A percentile compares a stretch with the other conserved stretches of the same genome.
phyloP scores from a whole-genome alignment of 2,888 invertebrate species.

The Lamellibrachia columna region DNA sequence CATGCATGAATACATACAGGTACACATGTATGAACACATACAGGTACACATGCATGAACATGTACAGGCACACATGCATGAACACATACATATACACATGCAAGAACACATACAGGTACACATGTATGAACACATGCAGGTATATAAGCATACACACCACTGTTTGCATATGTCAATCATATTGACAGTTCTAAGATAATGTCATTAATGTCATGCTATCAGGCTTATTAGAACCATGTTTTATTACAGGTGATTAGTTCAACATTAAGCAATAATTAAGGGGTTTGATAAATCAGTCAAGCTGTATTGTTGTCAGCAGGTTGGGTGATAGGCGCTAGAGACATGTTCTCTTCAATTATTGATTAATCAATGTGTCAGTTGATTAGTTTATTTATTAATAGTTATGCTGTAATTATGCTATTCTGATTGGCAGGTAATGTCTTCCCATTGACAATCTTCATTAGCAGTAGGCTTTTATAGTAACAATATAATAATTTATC shows the following conservation, averaged over 20 bases:
- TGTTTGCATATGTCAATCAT: too few relatives aligned
- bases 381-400: background rate
- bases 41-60: too few relatives aligned
- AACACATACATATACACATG: too few relatives aligned
- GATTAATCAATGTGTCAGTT: background rate
- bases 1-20: too few relatives aligned
- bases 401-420: background rate
- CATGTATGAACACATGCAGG: too few relatives aligned
- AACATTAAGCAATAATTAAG: background rate
- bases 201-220: too few relatives aligned
- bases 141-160: too few relatives aligned
- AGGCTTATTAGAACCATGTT: background rate
- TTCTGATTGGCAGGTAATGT: background rate
- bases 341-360: background rate
- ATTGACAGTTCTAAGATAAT: too few relatives aligned
- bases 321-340: background rate
- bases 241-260: background rate
- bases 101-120: too few relatives aligned
- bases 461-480: background rate
- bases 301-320: background rate
- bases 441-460: background rate
- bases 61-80: too few relatives aligned
- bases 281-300: background rate
- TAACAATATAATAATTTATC: background rate
- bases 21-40: too few relatives aligned